Conservation (phyloP, 2,797 vertebrate species). For the Philypnodon macrostomus region DNA sequence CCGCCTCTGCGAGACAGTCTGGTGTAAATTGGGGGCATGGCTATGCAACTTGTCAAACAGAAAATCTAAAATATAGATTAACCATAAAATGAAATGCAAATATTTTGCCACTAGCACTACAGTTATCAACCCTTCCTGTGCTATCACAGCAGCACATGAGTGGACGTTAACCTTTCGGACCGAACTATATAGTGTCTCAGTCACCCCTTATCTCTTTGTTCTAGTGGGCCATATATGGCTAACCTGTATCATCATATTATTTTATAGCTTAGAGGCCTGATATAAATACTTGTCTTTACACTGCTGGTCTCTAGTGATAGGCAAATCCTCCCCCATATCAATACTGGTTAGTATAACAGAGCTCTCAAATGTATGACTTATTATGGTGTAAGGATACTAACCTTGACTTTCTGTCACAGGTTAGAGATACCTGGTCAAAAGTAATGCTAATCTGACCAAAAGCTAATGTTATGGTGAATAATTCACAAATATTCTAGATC, state of each 20-base stretch:
- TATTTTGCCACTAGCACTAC: neutral
- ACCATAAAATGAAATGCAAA: slow-evolving; percentile 22
- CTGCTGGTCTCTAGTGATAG: slow-evolving; percentile 56
- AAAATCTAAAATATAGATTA: no score
- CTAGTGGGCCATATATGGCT: slow-evolving; percentile 52
- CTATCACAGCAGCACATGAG: slow-evolving; percentile 52
- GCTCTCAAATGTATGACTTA: slow-evolving; percentile 27
- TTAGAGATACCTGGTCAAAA: slow-evolving; percentile 30
- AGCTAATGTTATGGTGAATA: slow-evolving; percentile 56
- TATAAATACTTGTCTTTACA: slow-evolving; percentile 34
- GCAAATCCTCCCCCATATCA: slow-evolving; percentile 40
- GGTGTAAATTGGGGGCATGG: no score
- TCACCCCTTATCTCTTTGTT: slow-evolving; percentile 52
- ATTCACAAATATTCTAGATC: no score
- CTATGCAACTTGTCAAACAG: no score
- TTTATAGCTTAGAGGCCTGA: slow-evolving; percentile 45
- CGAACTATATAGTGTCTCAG: slow-evolving; percentile 41
- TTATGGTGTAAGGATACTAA: slow-evolving; percentile 40
- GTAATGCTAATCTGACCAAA: slow-evolving; percentile 31
- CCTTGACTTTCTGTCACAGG: slow-evolving; percentile 54
- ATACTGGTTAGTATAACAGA: slow-evolving; percentile 42
- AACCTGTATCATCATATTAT: slow-evolving; percentile 47
- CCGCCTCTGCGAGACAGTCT: no score
- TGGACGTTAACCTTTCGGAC: slow-evolving; percentile 51
- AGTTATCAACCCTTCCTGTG: slow-evolving; percentile 38